These are phyloP conservation scores for Philereme transversata DNA, from an alignment of 2,888 invertebrate species.

Conservation along the genomic window DNA sequence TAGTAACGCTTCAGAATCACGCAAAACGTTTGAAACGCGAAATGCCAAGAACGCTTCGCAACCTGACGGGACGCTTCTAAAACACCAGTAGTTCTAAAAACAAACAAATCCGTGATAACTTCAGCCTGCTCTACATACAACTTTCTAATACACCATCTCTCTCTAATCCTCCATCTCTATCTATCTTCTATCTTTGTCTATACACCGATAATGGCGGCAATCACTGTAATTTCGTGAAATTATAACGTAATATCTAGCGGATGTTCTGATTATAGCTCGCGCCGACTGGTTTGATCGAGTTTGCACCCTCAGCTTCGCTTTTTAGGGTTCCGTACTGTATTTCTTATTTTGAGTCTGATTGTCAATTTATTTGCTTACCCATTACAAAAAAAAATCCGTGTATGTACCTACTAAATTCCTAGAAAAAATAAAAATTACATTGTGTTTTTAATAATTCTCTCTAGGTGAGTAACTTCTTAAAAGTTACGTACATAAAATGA, in stretches of 20 bases:
- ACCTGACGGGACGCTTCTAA: no score
- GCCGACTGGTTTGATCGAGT: slow-evolving; percentile 29
- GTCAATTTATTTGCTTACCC: no score
- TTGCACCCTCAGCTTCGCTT: slow-evolving; percentile 23
- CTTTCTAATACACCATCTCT: slow-evolving; percentile 24
- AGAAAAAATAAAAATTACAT: no score
- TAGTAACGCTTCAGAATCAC: no score
- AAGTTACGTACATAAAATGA: no score
- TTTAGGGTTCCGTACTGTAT: background rate
- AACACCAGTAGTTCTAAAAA: background rate
- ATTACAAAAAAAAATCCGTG: no score
- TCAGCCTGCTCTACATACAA: slow-evolving; percentile 8
- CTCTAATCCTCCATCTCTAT: slow-evolving; percentile 20
- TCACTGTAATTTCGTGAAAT: slow-evolving; percentile 27
- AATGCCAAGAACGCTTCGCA: no score
- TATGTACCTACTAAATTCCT: no score
- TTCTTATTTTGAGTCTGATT: no score
- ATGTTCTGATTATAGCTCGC: slow-evolving; percentile 30
- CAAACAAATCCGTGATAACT: slow-evolving; percentile 11
- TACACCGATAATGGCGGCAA: slow-evolving; percentile 9
- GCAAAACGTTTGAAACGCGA: no score
- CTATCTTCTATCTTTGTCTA: slow-evolving; percentile 28
- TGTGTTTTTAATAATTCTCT: no score
- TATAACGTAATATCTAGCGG: slow-evolving; percentile 32
- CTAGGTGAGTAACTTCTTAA: no score